Conservation (phyloP, 1,140 invertebrate species). For the Monochamus saltuarius region DNA sequence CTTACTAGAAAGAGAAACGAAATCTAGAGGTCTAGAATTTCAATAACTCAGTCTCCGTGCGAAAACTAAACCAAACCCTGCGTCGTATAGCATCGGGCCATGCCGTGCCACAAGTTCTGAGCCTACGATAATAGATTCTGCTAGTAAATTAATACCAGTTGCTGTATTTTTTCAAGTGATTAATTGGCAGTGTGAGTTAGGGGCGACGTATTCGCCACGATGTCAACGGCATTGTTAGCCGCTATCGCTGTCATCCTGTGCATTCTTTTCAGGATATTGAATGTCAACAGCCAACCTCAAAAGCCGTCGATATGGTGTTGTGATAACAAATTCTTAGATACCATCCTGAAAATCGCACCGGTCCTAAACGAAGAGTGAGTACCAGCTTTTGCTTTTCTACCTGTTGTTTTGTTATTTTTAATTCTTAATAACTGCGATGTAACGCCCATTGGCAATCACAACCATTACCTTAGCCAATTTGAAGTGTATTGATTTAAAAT, state of each 20-base stretch:
- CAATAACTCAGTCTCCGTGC: no score
- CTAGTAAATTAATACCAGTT: no score
- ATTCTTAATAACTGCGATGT: not conserved
- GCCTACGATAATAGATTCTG: no score
- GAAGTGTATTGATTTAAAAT: slow-evolving; percentile 11
- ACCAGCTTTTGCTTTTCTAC: slow-evolving; percentile 48
- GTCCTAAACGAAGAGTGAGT: slow-evolving; percentile 80
- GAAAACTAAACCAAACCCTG: no score
- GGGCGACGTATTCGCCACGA: slow-evolving; percentile 40
- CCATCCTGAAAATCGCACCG: slow-evolving; percentile 73
- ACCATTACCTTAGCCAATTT: slow-evolving; percentile 5
- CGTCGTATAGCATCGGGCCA: no score
- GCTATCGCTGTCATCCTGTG: slow-evolving; percentile 75
- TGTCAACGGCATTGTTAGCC: slow-evolving; percentile 75
- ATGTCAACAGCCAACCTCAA: slow-evolving; percentile 75
- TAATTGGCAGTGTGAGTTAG: no score
- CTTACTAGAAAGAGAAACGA: no score
- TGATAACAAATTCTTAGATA: slow-evolving; percentile 73
- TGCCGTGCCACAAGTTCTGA: no score
- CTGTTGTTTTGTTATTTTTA: slow-evolving; percentile 16
- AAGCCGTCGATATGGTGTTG: slow-evolving; percentile 72
- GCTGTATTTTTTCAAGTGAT: no score
- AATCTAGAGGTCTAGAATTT: no score
- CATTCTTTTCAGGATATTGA: slow-evolving; percentile 77
- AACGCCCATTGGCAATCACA: slow-evolving; percentile 3